Percentiles rank a stretch among this genome's conserved stretches.
These are phyloP conservation scores for Hecatera dysodea DNA, from an alignment of 2,888 invertebrate genomes.

Conservation along the genomic window DNA sequence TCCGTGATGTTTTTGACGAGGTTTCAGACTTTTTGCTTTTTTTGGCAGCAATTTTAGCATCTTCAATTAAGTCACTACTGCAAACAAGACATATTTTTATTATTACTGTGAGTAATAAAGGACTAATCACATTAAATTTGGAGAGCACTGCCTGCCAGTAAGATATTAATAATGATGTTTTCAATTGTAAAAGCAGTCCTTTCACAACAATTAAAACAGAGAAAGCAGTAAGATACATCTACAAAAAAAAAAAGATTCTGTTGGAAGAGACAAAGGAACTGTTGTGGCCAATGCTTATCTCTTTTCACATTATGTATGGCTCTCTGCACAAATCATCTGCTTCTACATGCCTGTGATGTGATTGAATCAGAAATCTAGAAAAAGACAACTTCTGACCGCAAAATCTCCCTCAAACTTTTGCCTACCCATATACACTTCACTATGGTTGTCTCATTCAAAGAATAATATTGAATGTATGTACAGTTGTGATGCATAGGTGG, in stretches of 20 bases:
- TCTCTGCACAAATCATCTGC: neutral
- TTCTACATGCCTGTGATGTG: neutral
- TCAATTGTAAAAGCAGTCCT: no score
- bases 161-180: no score
- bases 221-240: no score
- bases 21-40: conserved; percentile 75
- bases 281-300: neutral
- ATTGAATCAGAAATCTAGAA: neutral
- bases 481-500: no score
- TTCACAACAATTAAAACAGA: no score
- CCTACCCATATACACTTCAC: no score
- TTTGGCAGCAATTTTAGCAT: conserved; percentile 74
- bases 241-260: no score
- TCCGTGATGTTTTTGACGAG: conserved; percentile 75
- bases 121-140: no score
- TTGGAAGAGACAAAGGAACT: neutral
- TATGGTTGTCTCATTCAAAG: neutral
- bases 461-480: no score
- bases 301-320: neutral
- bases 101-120: neutral
- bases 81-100: neutral
- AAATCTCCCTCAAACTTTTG: neutral
- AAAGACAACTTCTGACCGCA: neutral
- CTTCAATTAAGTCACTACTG: conserved; percentile 70
- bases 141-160: no score